Conservation (phyloP, 2,888 invertebrate genomes). For the Electrophaes corylata region DNA sequence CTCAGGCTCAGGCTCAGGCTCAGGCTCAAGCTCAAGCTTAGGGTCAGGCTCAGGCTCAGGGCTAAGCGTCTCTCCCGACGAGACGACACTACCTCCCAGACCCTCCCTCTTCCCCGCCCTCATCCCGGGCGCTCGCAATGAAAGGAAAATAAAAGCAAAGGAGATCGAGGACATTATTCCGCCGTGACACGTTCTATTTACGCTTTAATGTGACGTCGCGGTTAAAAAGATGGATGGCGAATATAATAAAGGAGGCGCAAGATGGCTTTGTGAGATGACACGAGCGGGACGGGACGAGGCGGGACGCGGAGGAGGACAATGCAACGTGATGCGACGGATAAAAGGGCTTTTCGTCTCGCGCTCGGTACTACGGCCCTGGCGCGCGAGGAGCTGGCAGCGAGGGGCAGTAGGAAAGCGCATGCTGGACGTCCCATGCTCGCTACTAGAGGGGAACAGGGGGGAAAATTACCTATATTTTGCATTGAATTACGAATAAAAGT, state of each 20-base stretch:
- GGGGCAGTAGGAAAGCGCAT: too few species aligned
- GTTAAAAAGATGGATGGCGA: constrained; percentile 59
- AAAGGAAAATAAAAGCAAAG: constrained; percentile 33
- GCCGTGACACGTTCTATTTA: constrained; percentile 58
- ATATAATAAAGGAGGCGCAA: constrained; percentile 57
- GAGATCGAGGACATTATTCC: constrained; percentile 50
- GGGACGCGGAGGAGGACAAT: constrained; percentile 41
- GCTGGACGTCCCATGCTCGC: too few species aligned
- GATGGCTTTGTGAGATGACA: constrained; percentile 51
- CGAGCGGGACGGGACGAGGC: constrained; percentile 21
- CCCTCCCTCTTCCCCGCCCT: too few species aligned
- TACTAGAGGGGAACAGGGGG: too few species aligned
- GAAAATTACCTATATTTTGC: too few species aligned
- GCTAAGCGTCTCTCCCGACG: constrained; percentile 20
- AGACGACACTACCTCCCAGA: not conserved
- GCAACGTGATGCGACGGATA: constrained; percentile 44
- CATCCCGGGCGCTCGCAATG: too few species aligned
- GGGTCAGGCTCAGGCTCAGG: constrained; percentile 20
- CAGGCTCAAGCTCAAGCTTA: too few species aligned
- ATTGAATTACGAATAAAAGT: too few species aligned
- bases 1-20: too few species aligned
- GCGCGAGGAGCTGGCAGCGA: too few species aligned
- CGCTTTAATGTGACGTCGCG: constrained; percentile 58
- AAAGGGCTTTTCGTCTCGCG: constrained; percentile 44
- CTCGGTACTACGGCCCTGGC: too few species aligned